Evolutionary conservation across 2,888 invertebrate species (phyloP).

Genomic region (Drosophila rellima): DNA sequence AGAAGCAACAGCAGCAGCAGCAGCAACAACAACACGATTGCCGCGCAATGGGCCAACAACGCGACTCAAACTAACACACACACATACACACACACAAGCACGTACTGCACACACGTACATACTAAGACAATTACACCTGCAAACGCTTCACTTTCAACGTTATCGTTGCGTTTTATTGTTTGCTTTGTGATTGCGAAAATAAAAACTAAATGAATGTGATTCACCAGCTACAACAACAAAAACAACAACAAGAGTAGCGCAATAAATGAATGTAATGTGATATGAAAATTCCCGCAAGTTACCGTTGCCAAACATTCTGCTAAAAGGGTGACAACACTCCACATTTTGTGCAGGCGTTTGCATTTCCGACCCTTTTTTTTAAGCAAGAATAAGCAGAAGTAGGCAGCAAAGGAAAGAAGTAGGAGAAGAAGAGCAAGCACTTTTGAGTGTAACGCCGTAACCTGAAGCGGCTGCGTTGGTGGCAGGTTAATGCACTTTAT

Average conservation of each 20-base stretch:
- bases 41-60: slow-evolving; percentile 60
- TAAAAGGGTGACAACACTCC: slow-evolving; percentile 36
- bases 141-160: slow-evolving; percentile 78
- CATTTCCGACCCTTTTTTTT: slow-evolving; percentile 59
- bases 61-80: slow-evolving; percentile 16
- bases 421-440: slow-evolving; percentile 12
- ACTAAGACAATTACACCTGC: slow-evolving; percentile 58
- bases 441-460: slow-evolving; percentile 61
- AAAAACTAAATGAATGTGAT: slow-evolving; percentile 49
- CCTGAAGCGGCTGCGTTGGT: slow-evolving; percentile 59
- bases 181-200: slow-evolving; percentile 76
- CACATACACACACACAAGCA: slow-evolving; percentile 20
- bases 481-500: slow-evolving; percentile 76
- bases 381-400: slow-evolving; percentile 50
- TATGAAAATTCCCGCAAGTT: slow-evolving; percentile 68
- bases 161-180: slow-evolving; percentile 77
- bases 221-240: slow-evolving; percentile 46
- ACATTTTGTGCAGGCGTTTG: slow-evolving; percentile 68
- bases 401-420: slow-evolving; percentile 19
- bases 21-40: slow-evolving; percentile 39
- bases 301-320: slow-evolving; percentile 37
- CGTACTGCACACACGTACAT: slow-evolving; percentile 18
- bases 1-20: slow-evolving; percentile 31
- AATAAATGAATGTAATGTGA: slow-evolving; percentile 53
- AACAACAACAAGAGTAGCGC: slow-evolving; percentile 27